Percentiles rank a stretch among this genome's conserved stretches.
These are phyloP conservation scores for Lytechinus pictus DNA, from an alignment of 35 echinoderm and acorn worm species.

Conservation along the genomic window DNA sequence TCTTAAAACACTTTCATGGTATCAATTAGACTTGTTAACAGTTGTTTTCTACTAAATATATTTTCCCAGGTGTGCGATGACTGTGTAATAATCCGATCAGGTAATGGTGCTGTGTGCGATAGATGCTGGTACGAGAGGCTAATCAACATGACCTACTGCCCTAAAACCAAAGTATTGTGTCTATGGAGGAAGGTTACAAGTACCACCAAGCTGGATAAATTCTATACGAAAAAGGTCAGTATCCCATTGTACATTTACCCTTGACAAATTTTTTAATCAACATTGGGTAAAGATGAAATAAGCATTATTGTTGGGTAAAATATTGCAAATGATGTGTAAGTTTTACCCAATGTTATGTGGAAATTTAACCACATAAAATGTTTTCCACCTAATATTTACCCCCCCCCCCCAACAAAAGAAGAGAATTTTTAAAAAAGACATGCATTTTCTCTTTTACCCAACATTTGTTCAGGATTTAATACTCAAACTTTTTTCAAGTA, in stretches of 20 bases:
- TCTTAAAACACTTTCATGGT: too few species aligned
- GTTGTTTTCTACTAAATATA: not conserved
- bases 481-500: too few species aligned
- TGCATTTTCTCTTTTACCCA: too few species aligned
- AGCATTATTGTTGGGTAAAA: too few species aligned
- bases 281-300: not conserved
- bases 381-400: too few species aligned
- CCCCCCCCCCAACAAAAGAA: too few species aligned
- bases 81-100: constrained; percentile 93
- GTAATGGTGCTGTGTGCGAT: constrained; percentile 96
- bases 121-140: constrained; percentile 97
- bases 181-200: constrained; percentile 73
- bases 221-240: constrained; percentile 96
- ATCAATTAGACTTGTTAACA: not conserved
- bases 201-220: constrained; percentile 89
- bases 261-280: not conserved
- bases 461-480: too few species aligned
- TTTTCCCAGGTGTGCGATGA: constrained; percentile 91
- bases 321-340: too few species aligned
- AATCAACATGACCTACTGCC: constrained; percentile 99
- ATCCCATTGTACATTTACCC: not conserved
- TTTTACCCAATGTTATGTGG: too few species aligned
- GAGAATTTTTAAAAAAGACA: too few species aligned
- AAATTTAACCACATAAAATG: too few species aligned
- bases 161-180: constrained; percentile 96